Evolutionary conservation across 2,113 vertebrate genomes (phyloP).

Genomic region (Epinephelus lanceolatus): DNA sequence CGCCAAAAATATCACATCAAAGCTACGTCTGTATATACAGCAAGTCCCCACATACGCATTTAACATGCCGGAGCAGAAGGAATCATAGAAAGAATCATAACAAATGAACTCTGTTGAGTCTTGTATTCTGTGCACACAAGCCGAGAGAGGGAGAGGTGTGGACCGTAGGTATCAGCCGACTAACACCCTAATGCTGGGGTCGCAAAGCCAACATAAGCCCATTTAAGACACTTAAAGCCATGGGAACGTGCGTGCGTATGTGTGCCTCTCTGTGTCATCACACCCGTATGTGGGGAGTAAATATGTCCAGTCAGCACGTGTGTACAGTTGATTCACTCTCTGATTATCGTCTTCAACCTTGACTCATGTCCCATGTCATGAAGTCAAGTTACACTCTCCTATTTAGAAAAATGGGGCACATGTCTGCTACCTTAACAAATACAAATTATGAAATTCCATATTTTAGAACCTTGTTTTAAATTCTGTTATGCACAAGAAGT

Average conservation of each 20-base stretch:
- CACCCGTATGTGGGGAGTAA: constrained; percentile 37
- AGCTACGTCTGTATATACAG: not conserved
- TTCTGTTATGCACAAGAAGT: not conserved
- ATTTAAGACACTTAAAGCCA: constrained; percentile 67
- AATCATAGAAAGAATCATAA: not conserved
- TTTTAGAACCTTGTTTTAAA: not conserved
- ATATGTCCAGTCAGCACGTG: constrained; percentile 57
- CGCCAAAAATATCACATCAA: not conserved
- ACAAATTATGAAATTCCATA: not conserved
- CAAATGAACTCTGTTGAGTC: constrained; percentile 13
- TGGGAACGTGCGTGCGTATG: constrained; percentile 20
- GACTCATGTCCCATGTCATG: constrained; percentile 18
- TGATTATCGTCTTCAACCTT: constrained; percentile 47
- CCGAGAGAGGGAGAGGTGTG: constrained; percentile 28
- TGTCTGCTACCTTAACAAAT: too few species aligned
- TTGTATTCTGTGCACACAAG: constrained; percentile 11
- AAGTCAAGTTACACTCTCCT: constrained; percentile 8
- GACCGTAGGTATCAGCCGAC: constrained; percentile 34
- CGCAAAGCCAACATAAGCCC: constrained; percentile 64
- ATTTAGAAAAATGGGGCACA: constrained; percentile 1
- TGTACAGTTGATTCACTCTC: constrained; percentile 21
- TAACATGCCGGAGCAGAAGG: too few species aligned
- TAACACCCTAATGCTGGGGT: constrained; percentile 60
- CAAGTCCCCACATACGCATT: too few species aligned
- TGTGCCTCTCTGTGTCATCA: constrained; percentile 42